Evolutionary conservation across 2,113 vertebrate species (phyloP), one percentile per base, ranked within the genome.

Genomic region (Rhinoderma darwinii): DNA sequence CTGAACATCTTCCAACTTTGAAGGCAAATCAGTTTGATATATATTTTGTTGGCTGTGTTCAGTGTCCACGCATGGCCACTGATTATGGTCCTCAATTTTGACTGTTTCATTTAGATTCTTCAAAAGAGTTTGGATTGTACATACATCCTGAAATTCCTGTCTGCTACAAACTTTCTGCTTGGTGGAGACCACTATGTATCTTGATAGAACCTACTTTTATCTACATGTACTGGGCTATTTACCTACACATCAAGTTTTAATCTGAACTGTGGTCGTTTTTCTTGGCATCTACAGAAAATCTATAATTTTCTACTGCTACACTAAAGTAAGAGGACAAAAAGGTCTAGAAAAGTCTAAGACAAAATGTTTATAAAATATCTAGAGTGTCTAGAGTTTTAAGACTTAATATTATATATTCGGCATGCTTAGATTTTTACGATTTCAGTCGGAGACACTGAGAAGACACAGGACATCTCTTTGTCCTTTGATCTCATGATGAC

Each of bases 401-500:
- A 54, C 75, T 18, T 50, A 18, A 32, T 18, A 30, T n/a, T 54
- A 78, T 43, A 54, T 81, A 41, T 63, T 27, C 14, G 41, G 9
- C n/a, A 59, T 82, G 35, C n/a, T 27, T 22, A 20, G 18, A 66
- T 14, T 11, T n/a, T 59, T 9, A 7, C 6, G 82, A 56, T 51
- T 82, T 88, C 84, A 90, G 85, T 89, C 39, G 76, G 68, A 88
- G 54, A 86, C 59, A 90, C 80, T 72, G 88, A 90, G 88, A 90
- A 87, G 75, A 91, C 84, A 54, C 89, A 59, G 82, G 68, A 72
- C 83, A 85, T 0, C 27, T 84, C 72, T 54, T 7, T 82, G 87
- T 88, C 11, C 17, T 80, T 89, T 87, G 88, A 88, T 89, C 90
- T 84, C 84, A 2, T 79, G 89, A 90, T 90, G 90, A 93, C 78